These are phyloP conservation scores for Pseudomyrmex flavicornis DNA, from an alignment of 1,140 invertebrate species.

Conservation along the genomic window DNA sequence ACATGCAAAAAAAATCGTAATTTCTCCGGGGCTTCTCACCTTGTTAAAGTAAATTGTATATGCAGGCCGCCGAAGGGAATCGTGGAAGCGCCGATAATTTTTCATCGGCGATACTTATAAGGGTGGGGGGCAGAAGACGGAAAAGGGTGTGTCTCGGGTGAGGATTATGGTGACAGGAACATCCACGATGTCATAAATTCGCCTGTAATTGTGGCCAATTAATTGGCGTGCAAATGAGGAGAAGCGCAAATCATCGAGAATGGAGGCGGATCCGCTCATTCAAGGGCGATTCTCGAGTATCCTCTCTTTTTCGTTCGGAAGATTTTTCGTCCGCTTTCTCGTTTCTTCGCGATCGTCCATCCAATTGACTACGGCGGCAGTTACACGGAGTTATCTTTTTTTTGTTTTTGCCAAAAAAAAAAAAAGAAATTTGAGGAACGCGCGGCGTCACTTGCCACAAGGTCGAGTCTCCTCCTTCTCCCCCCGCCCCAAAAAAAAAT, in stretches of 20 bases:
- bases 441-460: constrained; percentile 24
- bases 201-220: constrained; percentile 68
- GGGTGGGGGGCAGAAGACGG: background rate
- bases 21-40: constrained; percentile 7
- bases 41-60: constrained; percentile 26
- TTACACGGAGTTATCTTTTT: background rate
- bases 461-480: background rate
- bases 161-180: constrained; percentile 42
- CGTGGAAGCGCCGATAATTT: constrained; percentile 49
- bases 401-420: background rate
- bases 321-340: constrained; percentile 7
- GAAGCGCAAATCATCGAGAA: constrained; percentile 58
- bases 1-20: constrained; percentile 1
- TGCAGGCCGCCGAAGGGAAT: background rate
- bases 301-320: constrained; percentile 18
- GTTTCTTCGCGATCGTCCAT: background rate
- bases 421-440: constrained; percentile 2
- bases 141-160: constrained; percentile 15
- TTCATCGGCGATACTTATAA: constrained; percentile 47
- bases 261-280: constrained; percentile 52
- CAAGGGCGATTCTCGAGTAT: constrained; percentile 14
- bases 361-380: constrained; percentile 11
- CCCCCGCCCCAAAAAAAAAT: background rate
- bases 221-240: constrained; percentile 70
- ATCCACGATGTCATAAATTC: constrained; percentile 59